These are phyloP conservation scores for Pao palembangensis DNA, from an alignment of 2,113 vertebrate genomes.

Conservation along the genomic window DNA sequence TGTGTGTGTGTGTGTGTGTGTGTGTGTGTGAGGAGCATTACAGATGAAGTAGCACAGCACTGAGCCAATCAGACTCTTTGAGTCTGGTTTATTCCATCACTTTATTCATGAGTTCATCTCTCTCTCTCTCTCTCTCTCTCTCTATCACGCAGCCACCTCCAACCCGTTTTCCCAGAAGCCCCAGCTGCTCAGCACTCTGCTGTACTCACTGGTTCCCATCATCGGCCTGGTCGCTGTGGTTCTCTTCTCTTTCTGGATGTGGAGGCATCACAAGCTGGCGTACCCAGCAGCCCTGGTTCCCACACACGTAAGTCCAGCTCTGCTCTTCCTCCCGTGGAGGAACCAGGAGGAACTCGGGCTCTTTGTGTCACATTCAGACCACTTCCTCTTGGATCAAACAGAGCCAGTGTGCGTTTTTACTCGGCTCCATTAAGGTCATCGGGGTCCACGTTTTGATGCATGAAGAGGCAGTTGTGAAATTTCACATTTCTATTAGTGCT, in stretches of 20 bases:
- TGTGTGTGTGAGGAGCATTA: slow-evolving; percentile 16
- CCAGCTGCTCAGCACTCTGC: slow-evolving; percentile 89
- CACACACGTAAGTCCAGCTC: slow-evolving; percentile 85
- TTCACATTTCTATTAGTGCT: too few species aligned
- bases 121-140: neutral
- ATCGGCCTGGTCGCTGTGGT: slow-evolving; percentile 90
- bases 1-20: slow-evolving; percentile 9
- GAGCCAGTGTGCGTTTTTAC: too few species aligned
- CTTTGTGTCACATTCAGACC: slow-evolving; percentile 9
- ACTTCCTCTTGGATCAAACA: too few species aligned
- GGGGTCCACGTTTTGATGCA: too few species aligned
- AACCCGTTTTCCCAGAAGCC: slow-evolving; percentile 89
- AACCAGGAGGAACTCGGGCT: slow-evolving; percentile 20
- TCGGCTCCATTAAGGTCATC: too few species aligned
- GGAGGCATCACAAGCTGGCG: slow-evolving; percentile 95
- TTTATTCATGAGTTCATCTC: neutral
- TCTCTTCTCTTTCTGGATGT: slow-evolving; percentile 97
- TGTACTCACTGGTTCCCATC: slow-evolving; percentile 94
- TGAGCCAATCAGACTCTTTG: slow-evolving; percentile 20
- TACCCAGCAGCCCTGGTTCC: slow-evolving; percentile 96
- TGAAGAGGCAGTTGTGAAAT: too few species aligned
- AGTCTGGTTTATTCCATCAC: neutral
- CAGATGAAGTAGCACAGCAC: slow-evolving; percentile 36
- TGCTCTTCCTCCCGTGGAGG: slow-evolving; percentile 22
- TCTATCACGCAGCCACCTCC: slow-evolving; percentile 82